Base-by-base conservation (phyloP, 1,140 invertebrate genomes). In the Drosophila fuyamai region DNA sequence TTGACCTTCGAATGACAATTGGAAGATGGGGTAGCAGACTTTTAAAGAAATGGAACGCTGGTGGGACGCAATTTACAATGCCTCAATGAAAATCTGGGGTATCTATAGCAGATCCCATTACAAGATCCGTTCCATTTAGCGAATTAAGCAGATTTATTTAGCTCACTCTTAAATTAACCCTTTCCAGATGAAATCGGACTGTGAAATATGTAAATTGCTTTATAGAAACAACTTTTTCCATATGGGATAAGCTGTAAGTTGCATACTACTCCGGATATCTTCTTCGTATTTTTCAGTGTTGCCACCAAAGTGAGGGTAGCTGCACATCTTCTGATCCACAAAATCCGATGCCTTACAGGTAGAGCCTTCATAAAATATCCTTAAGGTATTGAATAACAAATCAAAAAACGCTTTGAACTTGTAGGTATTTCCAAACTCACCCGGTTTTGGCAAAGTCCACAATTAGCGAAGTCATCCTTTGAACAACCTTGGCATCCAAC, bases 401-500 rank as follows among this genome's bases (percentile, higher is more conserved):
- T 32, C 10, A 5, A 27, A 13, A 8, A 27, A 50, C 38, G 9
- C 8, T n/a, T 23, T 12, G 13, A 46, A 41, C 4, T 5, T 16
- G 90, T n/a, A 80, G 1, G 10, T 27, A 29, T 23, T 16, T 1
- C 5, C 4, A 35, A 58, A 38, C 71, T 9, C 48, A 88, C 83
- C 83, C 83, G 4, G 66, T 79, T 60, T 71, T 67, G n/a, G 53
- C 76, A 47, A 88, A 88, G 13, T 88, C 61, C 0, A 56, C 43
- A 27, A 79, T 12, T 4, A 88, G 10, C 8, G 18, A 16, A 10
- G 71, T 70, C 41, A 88, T 27, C 0, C 79, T 61, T 41, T 81
- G 27, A 0, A 27, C 12, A 1, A 81, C 63, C 23, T 47, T 18
- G 12, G 79, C 59, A 53, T 85, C 74, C 8, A 56, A 50, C 0